Base-by-base conservation (phyloP, 2,797 vertebrate species). In the Parauchenoglanis punctatus region DNA sequence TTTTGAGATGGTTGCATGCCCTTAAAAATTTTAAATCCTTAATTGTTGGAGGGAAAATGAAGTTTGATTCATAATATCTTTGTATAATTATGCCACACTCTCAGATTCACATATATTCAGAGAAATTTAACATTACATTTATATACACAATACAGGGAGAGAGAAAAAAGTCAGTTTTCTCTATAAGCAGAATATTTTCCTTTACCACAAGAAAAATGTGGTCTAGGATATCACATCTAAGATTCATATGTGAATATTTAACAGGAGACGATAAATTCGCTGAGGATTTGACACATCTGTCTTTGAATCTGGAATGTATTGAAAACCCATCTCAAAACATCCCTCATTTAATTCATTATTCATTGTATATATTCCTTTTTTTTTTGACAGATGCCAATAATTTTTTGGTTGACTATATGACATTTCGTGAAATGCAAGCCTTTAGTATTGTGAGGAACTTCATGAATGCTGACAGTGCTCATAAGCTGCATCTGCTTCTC, bases 401-500 rank as follows among this genome's bases (percentile, higher is more conserved):
- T 81, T 81, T 15, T 78, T 4, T 3, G 4, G 56, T 40, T 46
- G 58, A 25, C 35, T 81, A 6, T 40, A 23, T 80, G 31, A 63
- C 1, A 0, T 40, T 81, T 61, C 20, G 44, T 52, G 25, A 67
- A 52, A 67, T 67, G 25, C 17, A 83, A 68, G 28, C 5, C 63
- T 23, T 46, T 63, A 63, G 80, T 35, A 63, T 17, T 46, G 58
- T 81, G 11, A 83, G 81, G 81, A 83, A 65, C 44, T 82, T 67
- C 78, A 54, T 52, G 31, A 87, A 68, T 67, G 61, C 46, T 70
- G 73, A 59, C 52, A 70, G 13, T 84, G 61, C 46, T 59, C 58
- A 78, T 52, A 84, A 44, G 52, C 49, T 78, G 49, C 56, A 63
- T 72, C 78, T 87, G 88, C 81, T 84, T 85, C 75, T 76, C 20